Base-by-base conservation (phyloP, 2,888 invertebrate species). In the Cheilosia pagana region DNA sequence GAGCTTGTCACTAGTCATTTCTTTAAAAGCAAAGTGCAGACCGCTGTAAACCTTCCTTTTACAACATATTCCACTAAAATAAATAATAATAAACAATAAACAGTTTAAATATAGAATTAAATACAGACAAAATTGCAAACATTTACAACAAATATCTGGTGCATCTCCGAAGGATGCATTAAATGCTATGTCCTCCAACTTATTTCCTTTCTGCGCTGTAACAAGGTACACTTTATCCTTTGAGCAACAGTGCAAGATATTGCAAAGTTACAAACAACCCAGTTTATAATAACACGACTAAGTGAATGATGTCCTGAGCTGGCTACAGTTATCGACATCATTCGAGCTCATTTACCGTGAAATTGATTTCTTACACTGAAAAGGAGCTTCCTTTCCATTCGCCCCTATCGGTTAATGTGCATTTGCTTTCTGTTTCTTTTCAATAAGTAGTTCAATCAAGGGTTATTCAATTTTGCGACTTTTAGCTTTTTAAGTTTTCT, bases 301-400 rank as follows among this genome's bases (percentile, higher is more conserved):
- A 70, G 31, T 70, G 48, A 55, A 70, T 70, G 45, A 35, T 55
- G 41, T 35, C 68, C 57, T n/a, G 31, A 16, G 16, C 14, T 28
- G 28, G n/a, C 16, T 31, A n/a, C 41, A 35, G 31, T 31, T 53
- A 67, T 39, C 25, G 39, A 67, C 45, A 72, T 62, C 53, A 52
- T 53, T 62, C 31, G 35, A 43, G 50, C 31, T 72, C 62, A 72
- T 60, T 72, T 72, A 50, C 72, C 62, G 62, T 72, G 72, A 72
- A 72, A 72, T 72, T 62, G 72, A 72, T 72, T 72, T 62, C 31
- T 41, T 53, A 19, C 31, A 52, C 23, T 62, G 14, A 43, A 50
- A 35, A 28, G 23, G 43, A 52, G 31, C 25, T 23, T 5, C 7
- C 0, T 59, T 12, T 57, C 16, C 41, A 53, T 16, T 53, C 16